Evolutionary conservation across 2,888 invertebrate genomes (phyloP).

Genomic region (Cremastinae sp.): DNA sequence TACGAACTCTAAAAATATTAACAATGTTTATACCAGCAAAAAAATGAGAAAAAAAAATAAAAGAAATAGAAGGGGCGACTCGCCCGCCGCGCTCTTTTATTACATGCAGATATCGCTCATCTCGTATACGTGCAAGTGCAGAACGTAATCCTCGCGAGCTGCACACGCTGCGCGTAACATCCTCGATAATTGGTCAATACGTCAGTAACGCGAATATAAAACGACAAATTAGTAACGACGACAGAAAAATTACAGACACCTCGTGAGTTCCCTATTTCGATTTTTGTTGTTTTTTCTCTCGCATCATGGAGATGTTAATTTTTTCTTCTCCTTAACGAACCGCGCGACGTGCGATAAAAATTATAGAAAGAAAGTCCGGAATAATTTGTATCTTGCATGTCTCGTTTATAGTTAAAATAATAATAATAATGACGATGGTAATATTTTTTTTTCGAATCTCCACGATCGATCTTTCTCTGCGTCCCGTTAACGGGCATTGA

Average conservation of each 20-base stretch:
- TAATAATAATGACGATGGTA: conserved; percentile 12
- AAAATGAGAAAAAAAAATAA: too few species aligned
- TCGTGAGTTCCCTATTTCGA: too few species aligned
- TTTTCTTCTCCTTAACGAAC: not conserved
- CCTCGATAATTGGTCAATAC: conserved; percentile 44
- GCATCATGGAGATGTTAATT: not conserved
- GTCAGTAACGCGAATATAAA: conserved; percentile 27
- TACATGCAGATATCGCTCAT: conserved; percentile 53
- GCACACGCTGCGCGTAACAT: conserved; percentile 27
- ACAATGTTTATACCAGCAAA: too few species aligned
- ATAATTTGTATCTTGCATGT: not conserved
- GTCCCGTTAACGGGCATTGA: conserved; percentile 16
- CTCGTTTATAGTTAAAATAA: not conserved
- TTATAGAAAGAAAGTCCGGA: conserved; percentile 28
- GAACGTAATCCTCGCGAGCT: conserved; percentile 27
- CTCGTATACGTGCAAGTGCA: conserved; percentile 31
- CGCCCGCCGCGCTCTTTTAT: too few species aligned
- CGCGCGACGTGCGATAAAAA: not conserved
- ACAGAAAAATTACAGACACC: not conserved
- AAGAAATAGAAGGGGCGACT: too few species aligned
- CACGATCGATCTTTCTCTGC: conserved; percentile 27
- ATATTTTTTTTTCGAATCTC: conserved; percentile 1
- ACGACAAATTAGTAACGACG: not conserved
- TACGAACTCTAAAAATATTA: too few species aligned
- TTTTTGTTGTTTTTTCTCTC: too few species aligned